Base-by-base conservation (phyloP, 1,140 invertebrate species). In the Anoplophora glabripennis region DNA sequence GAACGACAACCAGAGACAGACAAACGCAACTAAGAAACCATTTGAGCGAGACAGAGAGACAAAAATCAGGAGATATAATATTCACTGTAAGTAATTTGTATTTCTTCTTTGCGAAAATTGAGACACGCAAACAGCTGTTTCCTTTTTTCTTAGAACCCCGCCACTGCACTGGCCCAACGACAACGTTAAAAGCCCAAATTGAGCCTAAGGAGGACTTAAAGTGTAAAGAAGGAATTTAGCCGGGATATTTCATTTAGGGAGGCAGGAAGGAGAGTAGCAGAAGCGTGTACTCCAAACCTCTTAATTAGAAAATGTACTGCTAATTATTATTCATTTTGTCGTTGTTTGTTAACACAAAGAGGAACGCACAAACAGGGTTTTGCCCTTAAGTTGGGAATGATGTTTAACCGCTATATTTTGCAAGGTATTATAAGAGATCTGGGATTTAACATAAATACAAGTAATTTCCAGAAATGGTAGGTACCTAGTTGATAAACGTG, bases 271-370 rank as follows among this genome's bases (percentile, higher is more conserved):
- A 38, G 36, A 41, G 46, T 49, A 15, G 49, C 44, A 15, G 54
- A 55, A 46, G 38, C 44, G 41, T 14, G 12, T 44, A 40, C 60
- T 36, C 37, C 57, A 54, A 59, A 53, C 60, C 61, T 56, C 55
- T 54, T 69, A 69, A 69, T 69, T 69, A 69, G 65, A 63, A 63
- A 65, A 69, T 67, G 67, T 63, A 46, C 41, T 57, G 57, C 59
- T 69, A 66, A 69, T 69, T 69, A 69, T 65, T 64, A 69, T 69
- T 65, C 66, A 69, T 69, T 69, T 55, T 58, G 56, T 65, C 57
- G 62, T 64, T 54, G 58, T 64, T 66, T 66, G 57, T 48, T 54
- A 58, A 49, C 59, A 57, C 37, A 28, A 53, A 54, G 41, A 48
- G 54, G 35, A 44, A 18, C 52, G 33, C 9, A 54, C 44, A 49